These are phyloP conservation scores for Amazona guildingii DNA, from an alignment of 2,113 vertebrate genomes.

Conservation along the genomic window DNA sequence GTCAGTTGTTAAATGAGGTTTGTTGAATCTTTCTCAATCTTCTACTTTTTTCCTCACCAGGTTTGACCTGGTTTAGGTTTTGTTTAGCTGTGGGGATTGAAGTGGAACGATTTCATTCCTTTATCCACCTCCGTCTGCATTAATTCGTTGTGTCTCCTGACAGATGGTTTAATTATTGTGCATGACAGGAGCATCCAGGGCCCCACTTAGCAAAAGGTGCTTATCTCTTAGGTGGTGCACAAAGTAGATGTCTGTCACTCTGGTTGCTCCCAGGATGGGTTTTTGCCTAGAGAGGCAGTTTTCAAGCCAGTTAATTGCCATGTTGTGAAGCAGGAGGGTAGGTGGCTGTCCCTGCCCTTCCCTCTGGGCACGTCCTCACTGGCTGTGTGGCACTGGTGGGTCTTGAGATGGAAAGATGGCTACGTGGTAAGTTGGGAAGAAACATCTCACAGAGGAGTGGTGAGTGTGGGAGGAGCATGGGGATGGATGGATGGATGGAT, in stretches of 20 bases:
- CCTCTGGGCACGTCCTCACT: background rate
- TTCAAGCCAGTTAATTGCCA: background rate
- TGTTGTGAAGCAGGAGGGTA: background rate
- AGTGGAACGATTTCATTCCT: background rate
- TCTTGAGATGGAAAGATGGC: background rate
- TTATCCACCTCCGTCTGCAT: background rate
- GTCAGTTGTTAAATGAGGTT: background rate
- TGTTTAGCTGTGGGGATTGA: background rate
- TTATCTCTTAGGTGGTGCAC: background rate
- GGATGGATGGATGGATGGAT: background rate
- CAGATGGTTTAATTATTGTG: background rate
- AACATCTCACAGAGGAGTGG: background rate
- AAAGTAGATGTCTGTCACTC: background rate
- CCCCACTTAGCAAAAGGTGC: background rate
- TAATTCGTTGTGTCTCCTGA: background rate
- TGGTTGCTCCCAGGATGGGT: background rate
- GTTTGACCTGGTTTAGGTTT: background rate
- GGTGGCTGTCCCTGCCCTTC: background rate
- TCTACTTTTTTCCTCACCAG: background rate
- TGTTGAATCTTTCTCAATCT: background rate
- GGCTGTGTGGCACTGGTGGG: background rate
- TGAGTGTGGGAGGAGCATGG: background rate
- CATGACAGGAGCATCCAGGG: background rate
- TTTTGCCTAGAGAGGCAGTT: conserved; percentile 57
- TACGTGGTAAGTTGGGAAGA: background rate